Evolutionary conservation across 2,888 invertebrate species (phyloP), one percentile per base, ranked within the genome.

Genomic region (Catocala fraxini): DNA sequence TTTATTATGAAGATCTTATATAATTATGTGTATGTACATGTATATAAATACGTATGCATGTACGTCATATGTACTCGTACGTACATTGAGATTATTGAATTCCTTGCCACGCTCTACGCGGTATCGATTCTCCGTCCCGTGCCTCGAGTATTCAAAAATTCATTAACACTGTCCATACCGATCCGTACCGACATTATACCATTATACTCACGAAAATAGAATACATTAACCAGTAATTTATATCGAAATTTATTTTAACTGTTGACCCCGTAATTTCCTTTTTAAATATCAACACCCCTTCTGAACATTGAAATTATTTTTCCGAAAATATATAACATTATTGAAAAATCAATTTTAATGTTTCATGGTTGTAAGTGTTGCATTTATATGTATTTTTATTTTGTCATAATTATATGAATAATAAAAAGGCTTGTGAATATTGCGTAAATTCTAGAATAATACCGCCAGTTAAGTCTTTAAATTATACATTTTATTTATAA

Each of bases 71-170:
- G 58, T 75, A 25, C 25, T 25, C 25, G 25, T 25, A 66, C 43
- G 57, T 58, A 71, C 70, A 66, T 65, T 73, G 73, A 79, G 70
- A 80, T 72, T 76, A 70, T 77, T 68, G 69, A 71, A 89, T 85
- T 86, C 86, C 87, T 87, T 86, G 85, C 87, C 86, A 82, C 86
- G 80, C 83, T 57, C 52, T 81, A 66, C 71, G 76, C 82, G 83
- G 84, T 93, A 93, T 93, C 84, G 92, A 93, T 92, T 89, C 81
- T 92, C 92, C 92, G 93, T 93, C 92, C 93, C 89, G 83, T 84
- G 88, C 87, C 86, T 84, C 83, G 78, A 86, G 88, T 89, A 88
- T 90, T 93, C 88, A 92, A 92, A 92, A 89, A 92, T 91, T 92
- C 89, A 93, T 90, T 83, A 83, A 82, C 89, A 84, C 81, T 89